Percentiles rank a stretch among this genome's conserved stretches.
These are phyloP conservation scores for Junco hyemalis DNA, from an alignment of 2,113 vertebrate species.

Conservation along the genomic window DNA sequence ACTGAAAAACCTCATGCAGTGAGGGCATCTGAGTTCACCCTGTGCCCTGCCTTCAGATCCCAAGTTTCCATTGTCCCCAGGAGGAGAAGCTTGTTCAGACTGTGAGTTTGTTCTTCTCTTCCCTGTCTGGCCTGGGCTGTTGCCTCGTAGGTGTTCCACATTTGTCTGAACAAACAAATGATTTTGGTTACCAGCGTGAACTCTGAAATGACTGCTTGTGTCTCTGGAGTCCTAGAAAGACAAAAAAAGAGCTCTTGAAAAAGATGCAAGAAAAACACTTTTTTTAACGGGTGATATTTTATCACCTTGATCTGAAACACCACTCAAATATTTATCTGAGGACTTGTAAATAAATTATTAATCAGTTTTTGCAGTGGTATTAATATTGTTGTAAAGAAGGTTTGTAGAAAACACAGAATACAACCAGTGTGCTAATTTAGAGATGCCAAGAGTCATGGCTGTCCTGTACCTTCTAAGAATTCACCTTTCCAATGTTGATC, in stretches of 20 bases:
- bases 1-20: slow-evolving; percentile 78
- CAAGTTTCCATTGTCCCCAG: neutral
- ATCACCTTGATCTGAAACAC: neutral
- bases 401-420: neutral
- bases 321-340: neutral
- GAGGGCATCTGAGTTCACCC: slow-evolving; percentile 87
- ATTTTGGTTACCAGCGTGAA: slow-evolving; percentile 69
- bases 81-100: neutral
- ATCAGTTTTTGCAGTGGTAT: neutral
- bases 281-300: neutral
- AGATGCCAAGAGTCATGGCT: neutral
- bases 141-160: neutral
- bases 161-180: slow-evolving; percentile 11
- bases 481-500: neutral
- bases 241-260: neutral
- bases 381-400: neutral
- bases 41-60: slow-evolving; percentile 32
- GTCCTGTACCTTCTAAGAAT: neutral
- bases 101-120: neutral
- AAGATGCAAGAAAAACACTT: neutral
- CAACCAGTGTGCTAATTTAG: neutral
- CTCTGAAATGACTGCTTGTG: slow-evolving; percentile 58
- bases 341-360: neutral
- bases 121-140: slow-evolving; percentile 43
- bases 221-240: slow-evolving; percentile 75